Percentiles rank a stretch among this genome's conserved stretches.
phyloP scores from a whole-genome alignment of 2,797 vertebrate species.

The Botia almorhae region DNA sequence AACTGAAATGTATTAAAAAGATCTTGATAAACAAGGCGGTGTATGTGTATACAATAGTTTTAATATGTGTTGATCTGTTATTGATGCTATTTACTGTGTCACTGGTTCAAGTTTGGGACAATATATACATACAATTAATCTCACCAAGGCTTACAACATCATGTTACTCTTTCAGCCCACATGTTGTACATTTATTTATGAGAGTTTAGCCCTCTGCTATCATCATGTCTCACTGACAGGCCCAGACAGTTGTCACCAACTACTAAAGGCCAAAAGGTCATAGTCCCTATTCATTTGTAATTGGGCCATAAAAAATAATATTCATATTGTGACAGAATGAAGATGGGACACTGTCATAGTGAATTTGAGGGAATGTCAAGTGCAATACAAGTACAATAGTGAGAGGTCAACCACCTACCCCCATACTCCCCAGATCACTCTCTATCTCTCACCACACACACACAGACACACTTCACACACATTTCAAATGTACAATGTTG shows the following conservation, averaged over 20 bases:
- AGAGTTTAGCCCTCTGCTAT: constrained; percentile 56
- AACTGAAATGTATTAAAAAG: neutral
- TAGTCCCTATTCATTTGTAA: constrained; percentile 53
- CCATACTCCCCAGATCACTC: neutral
- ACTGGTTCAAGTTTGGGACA: constrained; percentile 27
- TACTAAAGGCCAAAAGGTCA: constrained; percentile 55
- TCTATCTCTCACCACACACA: neutral
- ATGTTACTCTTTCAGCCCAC: constrained; percentile 19
- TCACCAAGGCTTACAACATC: constrained; percentile 23
- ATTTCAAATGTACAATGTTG: neutral
- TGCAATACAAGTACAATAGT: constrained; percentile 37
- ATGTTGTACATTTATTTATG: constrained; percentile 32
- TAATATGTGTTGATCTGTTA: constrained; percentile 10
- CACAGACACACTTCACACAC: no score
- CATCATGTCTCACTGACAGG: constrained; percentile 30
- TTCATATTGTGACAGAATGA: constrained; percentile 56
- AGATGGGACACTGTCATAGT: constrained; percentile 52
- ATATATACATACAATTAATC: constrained; percentile 26
- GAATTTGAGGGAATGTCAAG: constrained; percentile 46
- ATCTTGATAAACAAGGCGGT: neutral
- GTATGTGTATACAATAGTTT: neutral
- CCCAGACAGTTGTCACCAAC: constrained; percentile 21
- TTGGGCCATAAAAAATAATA: constrained; percentile 50
- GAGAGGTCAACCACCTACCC: constrained; percentile 24
- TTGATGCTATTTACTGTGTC: constrained; percentile 14